These are phyloP conservation scores for Daktulosphaira vitifoliae DNA, from an alignment of 1,140 invertebrate species.

Conservation along the genomic window DNA sequence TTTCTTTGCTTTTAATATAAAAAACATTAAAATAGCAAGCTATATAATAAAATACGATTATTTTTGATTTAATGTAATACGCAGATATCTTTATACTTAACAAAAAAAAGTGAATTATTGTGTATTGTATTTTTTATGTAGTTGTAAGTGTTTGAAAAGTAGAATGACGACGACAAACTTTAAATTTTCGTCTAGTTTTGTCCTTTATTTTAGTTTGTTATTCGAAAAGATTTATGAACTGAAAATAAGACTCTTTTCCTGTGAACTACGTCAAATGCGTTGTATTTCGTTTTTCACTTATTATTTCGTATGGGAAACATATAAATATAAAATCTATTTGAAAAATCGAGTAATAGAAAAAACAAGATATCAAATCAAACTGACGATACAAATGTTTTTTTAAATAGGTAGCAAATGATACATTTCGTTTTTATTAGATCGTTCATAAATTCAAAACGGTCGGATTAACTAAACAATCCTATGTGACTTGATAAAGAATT, in stretches of 20 bases:
- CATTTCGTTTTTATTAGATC: too few species aligned
- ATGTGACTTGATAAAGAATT: not conserved
- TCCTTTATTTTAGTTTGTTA: not conserved
- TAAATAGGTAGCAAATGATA: too few species aligned
- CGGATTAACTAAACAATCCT: not conserved
- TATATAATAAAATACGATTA: too few species aligned
- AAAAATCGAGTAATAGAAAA: not conserved
- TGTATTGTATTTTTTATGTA: not conserved
- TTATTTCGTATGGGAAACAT: slow-evolving; percentile 15
- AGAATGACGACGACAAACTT: slow-evolving; percentile 8
- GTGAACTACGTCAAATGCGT: not conserved
- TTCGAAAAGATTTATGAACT: slow-evolving; percentile 28
- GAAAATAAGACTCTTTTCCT: slow-evolving; percentile 28
- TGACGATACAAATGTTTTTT: too few species aligned
- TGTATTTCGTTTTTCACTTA: not conserved
- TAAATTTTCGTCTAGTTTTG: slow-evolving; percentile 1
- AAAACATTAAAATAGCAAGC: too few species aligned
- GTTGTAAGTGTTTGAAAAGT: slow-evolving; percentile 10
- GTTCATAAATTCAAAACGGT: not conserved
- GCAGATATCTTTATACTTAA: not conserved
- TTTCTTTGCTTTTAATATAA: too few species aligned
- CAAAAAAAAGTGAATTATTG: slow-evolving; percentile 18
- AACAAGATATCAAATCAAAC: slow-evolving; percentile 2
- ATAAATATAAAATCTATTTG: not conserved
- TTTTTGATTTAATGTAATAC: too few species aligned